These are phyloP conservation scores for Cichladusa arquata DNA, from an alignment of 2,113 vertebrate genomes.

Conservation along the genomic window DNA sequence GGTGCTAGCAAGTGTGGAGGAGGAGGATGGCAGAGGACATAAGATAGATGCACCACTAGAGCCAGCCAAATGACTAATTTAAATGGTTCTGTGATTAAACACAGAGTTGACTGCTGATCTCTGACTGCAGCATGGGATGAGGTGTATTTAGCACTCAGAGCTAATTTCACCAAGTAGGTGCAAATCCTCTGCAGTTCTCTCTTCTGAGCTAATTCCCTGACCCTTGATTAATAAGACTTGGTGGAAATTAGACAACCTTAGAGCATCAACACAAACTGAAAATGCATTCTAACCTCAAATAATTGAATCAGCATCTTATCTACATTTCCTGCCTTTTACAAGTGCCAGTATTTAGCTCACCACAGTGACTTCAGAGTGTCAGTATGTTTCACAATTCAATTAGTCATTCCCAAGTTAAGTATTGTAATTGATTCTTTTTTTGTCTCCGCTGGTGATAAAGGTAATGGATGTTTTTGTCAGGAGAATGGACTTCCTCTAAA, in stretches of 20 bases:
- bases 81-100: neutral
- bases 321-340: constrained; percentile 26
- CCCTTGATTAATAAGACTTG: neutral
- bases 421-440: constrained; percentile 71
- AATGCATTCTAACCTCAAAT: neutral
- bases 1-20: neutral
- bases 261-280: neutral
- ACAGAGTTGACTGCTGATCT: neutral
- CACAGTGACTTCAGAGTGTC: constrained; percentile 37
- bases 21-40: neutral
- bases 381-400: constrained; percentile 62
- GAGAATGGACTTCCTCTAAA: constrained; percentile 69
- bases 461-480: constrained; percentile 70
- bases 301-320: constrained; percentile 29
- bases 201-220: neutral
- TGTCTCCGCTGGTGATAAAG: constrained; percentile 59
- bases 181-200: neutral
- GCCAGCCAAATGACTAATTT: neutral
- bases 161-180: neutral
- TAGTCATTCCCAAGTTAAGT: constrained; percentile 64
- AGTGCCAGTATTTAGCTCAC: constrained; percentile 40
- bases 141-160: neutral
- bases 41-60: neutral
- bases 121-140: neutral
- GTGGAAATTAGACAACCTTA: neutral